Evolutionary conservation across 1,140 invertebrate species (phyloP), one percentile per base, ranked within the genome.

Genomic region (Cydia splendana): DNA sequence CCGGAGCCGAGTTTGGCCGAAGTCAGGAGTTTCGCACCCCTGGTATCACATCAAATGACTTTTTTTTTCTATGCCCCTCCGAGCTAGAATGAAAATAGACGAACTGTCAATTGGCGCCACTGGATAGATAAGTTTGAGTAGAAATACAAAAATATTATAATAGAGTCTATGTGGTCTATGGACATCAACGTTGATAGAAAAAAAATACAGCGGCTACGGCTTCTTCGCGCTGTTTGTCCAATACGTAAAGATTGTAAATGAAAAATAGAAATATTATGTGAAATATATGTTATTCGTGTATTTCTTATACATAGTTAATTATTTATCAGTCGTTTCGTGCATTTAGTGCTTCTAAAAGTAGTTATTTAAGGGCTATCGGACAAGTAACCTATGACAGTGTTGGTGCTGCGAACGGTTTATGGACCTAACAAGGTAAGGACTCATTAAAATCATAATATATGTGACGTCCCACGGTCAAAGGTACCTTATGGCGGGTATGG

Each of bases 11-110:
- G n/a, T n/a, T n/a, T n/a, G n/a, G n/a, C n/a, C n/a, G n/a, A n/a
- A n/a, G n/a, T n/a, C n/a, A n/a, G n/a, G n/a, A n/a, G n/a, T n/a
- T n/a, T n/a, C n/a, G n/a, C n/a, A n/a, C n/a, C n/a, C n/a, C n/a
- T n/a, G n/a, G 84, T 82, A 83, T 82, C 79, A 84, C 67, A 71
- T 71, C 67, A 79, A 80, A 80, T 83, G 78, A 78, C 74, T 75
- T 62, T 62, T 62, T 62, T 62, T 48, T 62, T 62, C n/a, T 62
- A 62, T 24, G 9, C 18, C 2, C 20, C 18, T 3, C 24, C 20
- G 1, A 62, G 20, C 57, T 62, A 42, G 71, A 77, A 77, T 77
- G 67, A 73, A 77, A 75, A 18, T 34, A 75, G 75, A 65, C 75
- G 65, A 62, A 62, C 57, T 62, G 57, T 62, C 57, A 62, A 12